Conservation (phyloP, 2,113 vertebrate genomes). For the Cinclus cinclus region DNA sequence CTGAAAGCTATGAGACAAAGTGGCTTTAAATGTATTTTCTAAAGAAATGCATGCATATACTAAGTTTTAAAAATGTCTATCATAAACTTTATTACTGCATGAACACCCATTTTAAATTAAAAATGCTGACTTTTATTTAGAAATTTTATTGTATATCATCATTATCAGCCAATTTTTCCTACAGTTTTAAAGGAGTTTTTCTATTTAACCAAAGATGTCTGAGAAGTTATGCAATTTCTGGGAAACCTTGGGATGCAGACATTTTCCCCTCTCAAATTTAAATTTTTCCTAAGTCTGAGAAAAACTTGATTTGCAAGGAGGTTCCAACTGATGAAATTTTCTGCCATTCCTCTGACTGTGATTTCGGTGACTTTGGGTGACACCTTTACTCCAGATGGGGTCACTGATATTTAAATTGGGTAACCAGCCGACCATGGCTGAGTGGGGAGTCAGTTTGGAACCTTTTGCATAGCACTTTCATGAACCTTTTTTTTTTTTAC, state of each 20-base stretch:
- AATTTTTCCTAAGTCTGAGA: not conserved
- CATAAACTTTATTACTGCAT: not conserved
- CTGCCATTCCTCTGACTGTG: not conserved
- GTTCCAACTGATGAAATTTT: not conserved
- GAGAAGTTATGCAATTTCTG: not conserved
- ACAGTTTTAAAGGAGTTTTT: not conserved
- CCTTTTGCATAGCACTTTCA: not conserved
- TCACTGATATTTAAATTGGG: not conserved
- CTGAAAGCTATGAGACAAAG: not conserved
- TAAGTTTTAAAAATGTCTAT: not conserved
- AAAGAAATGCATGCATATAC: not conserved
- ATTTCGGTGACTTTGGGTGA: not conserved
- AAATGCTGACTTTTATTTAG: not conserved
- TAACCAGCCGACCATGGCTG: not conserved
- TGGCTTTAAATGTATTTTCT: not conserved
- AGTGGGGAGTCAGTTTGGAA: not conserved
- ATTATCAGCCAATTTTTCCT: not conserved
- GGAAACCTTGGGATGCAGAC: accelerated
- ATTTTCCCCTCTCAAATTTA: not conserved
- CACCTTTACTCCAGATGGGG: not conserved
- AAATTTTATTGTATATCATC: not conserved
- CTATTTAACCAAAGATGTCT: not conserved
- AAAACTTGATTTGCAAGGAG: not conserved
- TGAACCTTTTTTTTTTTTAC: not conserved
- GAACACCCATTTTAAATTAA: not conserved